Evolutionary conservation across 2,888 invertebrate species (phyloP), one percentile per base, ranked within the genome.

Genomic region (Cerceris rybyensis): DNA sequence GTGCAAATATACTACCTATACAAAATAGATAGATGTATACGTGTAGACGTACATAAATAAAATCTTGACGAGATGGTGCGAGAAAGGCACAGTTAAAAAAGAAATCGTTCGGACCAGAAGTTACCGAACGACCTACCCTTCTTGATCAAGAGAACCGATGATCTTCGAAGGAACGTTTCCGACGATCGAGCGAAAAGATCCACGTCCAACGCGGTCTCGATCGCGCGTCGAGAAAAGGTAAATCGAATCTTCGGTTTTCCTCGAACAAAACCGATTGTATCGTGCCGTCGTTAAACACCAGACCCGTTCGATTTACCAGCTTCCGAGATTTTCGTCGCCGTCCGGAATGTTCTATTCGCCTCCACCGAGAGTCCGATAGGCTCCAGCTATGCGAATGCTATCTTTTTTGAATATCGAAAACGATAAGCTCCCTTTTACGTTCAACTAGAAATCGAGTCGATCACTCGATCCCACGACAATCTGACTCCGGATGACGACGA

Each of bases 11-110:
- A 77, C 74, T 71, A 77, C 58, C 39, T 71, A 59, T 76, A 59
- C 65, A 68, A 73, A 70, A 61, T 69, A 78, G 55, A 74, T 70
- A 73, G 43, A 55, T 63, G 54, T 68, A 50, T 68, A 50, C 72
- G 55, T 50, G 64, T 63, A 49, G 54, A 60, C 63, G 59, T 66
- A 58, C 63, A 80, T 83, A 83, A 83, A 83, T 81, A 83, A 78
- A 57, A 73, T 67, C 41, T 43, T 58, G 28, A 75, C 64, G 75
- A 76, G 75, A 58, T 57, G 69, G 60, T 77, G 75, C 63, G 71
- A 49, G 59, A 69, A 39, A 63, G 69, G 59, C 81, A 76, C 60
- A 42, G 17, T 81, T 70, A 81, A 75, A 70, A 13, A 72, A 67
- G 28, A 43, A 43, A 58, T 68, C 14, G 17, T 9, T n/a, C 69